These are phyloP conservation scores for rabbit (Oryctolagus cuniculus) DNA, from an alignment of 2,113 vertebrate genomes.

Conservation along the genomic window DNA sequence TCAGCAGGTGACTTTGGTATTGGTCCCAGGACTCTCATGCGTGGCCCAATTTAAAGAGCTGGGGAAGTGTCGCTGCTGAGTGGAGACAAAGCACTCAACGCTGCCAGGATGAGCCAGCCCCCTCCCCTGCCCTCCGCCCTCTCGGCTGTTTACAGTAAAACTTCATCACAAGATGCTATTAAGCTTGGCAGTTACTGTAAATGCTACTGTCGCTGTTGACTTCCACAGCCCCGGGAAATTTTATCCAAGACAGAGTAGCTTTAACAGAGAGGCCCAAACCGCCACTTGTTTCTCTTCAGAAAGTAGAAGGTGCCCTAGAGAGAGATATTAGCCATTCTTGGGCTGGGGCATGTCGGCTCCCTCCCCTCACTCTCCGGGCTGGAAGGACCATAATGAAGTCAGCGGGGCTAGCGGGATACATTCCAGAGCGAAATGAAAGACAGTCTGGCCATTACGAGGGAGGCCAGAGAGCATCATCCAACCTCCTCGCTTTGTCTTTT, in stretches of 20 bases:
- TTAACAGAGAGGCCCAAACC: slow-evolving; percentile 68
- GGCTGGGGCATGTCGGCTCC: neutral
- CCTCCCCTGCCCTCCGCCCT: neutral
- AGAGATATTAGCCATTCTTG: slow-evolving; percentile 50
- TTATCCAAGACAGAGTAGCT: slow-evolving; percentile 73
- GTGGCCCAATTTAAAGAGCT: neutral
- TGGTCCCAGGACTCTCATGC: slow-evolving; percentile 64
- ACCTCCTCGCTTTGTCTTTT: slow-evolving; percentile 58
- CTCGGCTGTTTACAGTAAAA: slow-evolving; percentile 77
- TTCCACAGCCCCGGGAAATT: slow-evolving; percentile 73
- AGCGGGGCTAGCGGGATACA: slow-evolving; percentile 49
- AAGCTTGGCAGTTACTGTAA: slow-evolving; percentile 84
- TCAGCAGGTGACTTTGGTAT: slow-evolving; percentile 70
- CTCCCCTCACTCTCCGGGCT: neutral
- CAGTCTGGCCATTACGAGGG: slow-evolving; percentile 54
- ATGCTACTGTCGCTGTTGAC: slow-evolving; percentile 62
- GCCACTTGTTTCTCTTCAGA: slow-evolving; percentile 72
- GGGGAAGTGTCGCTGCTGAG: slow-evolving; percentile 53
- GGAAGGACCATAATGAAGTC: slow-evolving; percentile 53
- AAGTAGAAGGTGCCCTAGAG: slow-evolving; percentile 75
- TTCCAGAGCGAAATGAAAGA: slow-evolving; percentile 71
- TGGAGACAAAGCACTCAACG: slow-evolving; percentile 48
- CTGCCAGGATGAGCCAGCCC: neutral
- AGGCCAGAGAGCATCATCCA: slow-evolving; percentile 25
- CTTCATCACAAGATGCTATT: slow-evolving; percentile 82